Base-by-base conservation (phyloP, 64 coral and sea anemone genomes). In the Porites lutea region DNA sequence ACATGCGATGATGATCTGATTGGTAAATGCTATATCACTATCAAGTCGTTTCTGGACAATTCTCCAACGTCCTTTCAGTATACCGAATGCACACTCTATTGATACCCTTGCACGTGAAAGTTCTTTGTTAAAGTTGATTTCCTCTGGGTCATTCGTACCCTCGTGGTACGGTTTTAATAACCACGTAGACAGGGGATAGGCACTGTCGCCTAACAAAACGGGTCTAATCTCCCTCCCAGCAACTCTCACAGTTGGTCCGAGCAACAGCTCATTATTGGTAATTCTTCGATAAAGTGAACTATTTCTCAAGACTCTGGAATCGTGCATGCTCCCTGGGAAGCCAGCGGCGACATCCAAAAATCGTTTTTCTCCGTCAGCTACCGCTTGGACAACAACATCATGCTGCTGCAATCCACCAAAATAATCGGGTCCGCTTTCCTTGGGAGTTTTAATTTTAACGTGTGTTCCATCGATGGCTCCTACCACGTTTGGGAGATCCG, bases 151-250 rank as follows among this genome's bases (percentile, higher is more conserved):
- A 55, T 48, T 83, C 0, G 87, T 89, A 54, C 69, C 78, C 19
- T 86, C 62, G 21, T 78, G 92, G 63, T 89, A 94, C 7, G 86
- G 92, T 47, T 94, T 94, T 48, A 89, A 61, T 48, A 94, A 80
- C 61, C 69, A 94, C 9, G 79, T 73, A 37, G 27, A 37, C 0
- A 37, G 27, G 27, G 27, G 27, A 37, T 37, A 37, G 27, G 27
- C 27, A 37, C 87, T 86, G 48, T 94, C 79, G n/a, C 87, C 79
- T 8, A 94, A 69, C 50, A 89, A 49, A 75, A 75, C 75, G 3
- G 87, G 79, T 52, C 65, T 55, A n/a, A 94, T 59, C 65, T 90
- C 43, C 13, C 59, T 52, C 57, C 47, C 54, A 48, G 2, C 59
- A 64, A 94, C 37, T 78, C 23, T 65, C 14, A 89, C 69, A n/a